phyloP scores from a whole-genome alignment of 2,888 invertebrate genomes.

The Drosophila kanekoi region DNA sequence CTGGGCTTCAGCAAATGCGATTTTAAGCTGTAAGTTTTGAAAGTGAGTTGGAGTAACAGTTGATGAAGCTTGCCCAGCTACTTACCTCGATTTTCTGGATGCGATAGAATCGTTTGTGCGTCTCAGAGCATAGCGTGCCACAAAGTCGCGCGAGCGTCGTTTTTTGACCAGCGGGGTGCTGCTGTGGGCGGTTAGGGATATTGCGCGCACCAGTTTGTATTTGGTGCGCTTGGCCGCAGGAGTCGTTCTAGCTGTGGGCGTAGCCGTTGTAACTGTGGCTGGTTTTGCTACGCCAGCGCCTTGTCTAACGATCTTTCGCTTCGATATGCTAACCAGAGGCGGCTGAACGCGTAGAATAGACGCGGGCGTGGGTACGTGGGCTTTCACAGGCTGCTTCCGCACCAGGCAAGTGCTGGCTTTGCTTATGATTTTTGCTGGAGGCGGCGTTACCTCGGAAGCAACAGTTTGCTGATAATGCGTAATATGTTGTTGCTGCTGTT shows the following conservation, averaged over 20 bases:
- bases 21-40: constrained; percentile 23
- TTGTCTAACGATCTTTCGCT: constrained; percentile 81
- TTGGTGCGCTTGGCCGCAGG: constrained; percentile 72
- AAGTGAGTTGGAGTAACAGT: too few species aligned
- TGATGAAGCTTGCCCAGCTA: background rate
- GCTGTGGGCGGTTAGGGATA: constrained; percentile 43
- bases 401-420: constrained; percentile 83
- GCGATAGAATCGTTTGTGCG: constrained; percentile 54
- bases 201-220: constrained; percentile 71
- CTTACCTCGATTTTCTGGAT: constrained; percentile 40
- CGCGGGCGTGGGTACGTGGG: constrained; percentile 1
- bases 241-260: constrained; percentile 8
- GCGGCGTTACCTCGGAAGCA: constrained; percentile 19
- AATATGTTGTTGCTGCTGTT: constrained; percentile 36
- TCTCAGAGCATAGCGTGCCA: constrained; percentile 80
- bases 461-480: constrained; percentile 46
- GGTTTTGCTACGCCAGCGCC: constrained; percentile 21
- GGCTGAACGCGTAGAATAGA: constrained; percentile 35
- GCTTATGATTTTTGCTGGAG: constrained; percentile 80
- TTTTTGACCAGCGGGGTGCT: constrained; percentile 66
- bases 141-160: constrained; percentile 70
- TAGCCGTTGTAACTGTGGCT: background rate
- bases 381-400: constrained; percentile 63
- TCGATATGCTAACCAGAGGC: constrained; percentile 80
- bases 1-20: constrained; percentile 46